Evolutionary conservation across 1,140 invertebrate species (phyloP), one percentile per base, ranked within the genome.

Genomic region (Ostrea denselamellosa): DNA sequence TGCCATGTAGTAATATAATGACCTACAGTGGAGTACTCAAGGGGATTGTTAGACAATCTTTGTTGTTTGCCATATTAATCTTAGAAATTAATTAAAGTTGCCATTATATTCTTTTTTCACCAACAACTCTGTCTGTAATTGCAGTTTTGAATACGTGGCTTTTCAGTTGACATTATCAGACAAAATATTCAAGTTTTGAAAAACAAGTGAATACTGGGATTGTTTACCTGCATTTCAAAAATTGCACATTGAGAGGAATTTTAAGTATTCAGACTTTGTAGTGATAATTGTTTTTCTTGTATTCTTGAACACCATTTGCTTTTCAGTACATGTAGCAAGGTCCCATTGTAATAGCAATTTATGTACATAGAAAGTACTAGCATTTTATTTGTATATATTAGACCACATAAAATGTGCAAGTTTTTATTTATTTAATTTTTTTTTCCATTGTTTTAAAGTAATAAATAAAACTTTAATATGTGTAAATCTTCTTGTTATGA

Each of bases 391-490:
- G 65, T 71, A 77, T 34, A 17, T 77, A 2, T 14, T 77, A 28
- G 8, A 77, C 28, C 68, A 77, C 68, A 77, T 77, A 14, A 77
- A 77, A 77, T 77, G 68, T 77, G 68, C 28, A 77, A 28, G 25
- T 28, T 77, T 68, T 68, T 68, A 68, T 68, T 77, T 77, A 77
- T 77, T 77, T 77, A 14, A 7, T 77, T 77, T 34, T 71, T 71
- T 77, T 77, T 28, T 77, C 9, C 2, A 44, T 44, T 44, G n/a
- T 62, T 62, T 62, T 62, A 62, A 62, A 62, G 25, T 77, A 25
- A 28, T 14, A 25, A 34, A 77, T 28, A 34, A 77, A 77, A 77
- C 14, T 62, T 62, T 62, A 62, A 62, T 19, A 17, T n/a, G n/a
- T 19, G 17, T 62, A 62, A 19, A n/a, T 19, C 8, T 56, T 56